Conservation (phyloP, 2,797 vertebrate genomes). For the Pagetopsis macropterus region DNA sequence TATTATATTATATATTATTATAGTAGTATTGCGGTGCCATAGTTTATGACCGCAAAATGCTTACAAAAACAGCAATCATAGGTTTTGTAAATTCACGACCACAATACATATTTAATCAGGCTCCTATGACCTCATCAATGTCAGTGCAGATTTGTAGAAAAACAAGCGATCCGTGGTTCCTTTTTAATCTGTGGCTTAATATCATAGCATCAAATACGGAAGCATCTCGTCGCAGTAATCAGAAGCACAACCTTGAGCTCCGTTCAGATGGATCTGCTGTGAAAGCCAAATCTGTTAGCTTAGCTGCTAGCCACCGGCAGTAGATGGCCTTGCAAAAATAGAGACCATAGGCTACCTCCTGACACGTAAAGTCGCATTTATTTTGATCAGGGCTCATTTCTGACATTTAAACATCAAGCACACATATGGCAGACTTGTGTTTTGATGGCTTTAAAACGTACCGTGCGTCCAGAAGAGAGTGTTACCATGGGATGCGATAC, state of each 20-base stretch:
- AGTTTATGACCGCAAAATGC: background rate
- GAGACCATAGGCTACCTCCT: background rate
- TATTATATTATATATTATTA: background rate
- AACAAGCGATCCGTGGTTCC: background rate
- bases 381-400: background rate
- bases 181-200: rapidly evolving
- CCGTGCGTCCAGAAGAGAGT: constrained; percentile 48
- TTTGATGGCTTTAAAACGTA: constrained; percentile 42
- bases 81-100: background rate
- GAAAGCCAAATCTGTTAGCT: constrained; percentile 64
- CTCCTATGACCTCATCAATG: constrained; percentile 61
- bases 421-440: rapidly evolving
- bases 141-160: constrained; percentile 23
- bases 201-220: background rate
- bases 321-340: constrained; percentile 33
- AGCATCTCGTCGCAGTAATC: background rate
- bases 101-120: background rate
- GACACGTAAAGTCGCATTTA: background rate
- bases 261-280: constrained; percentile 41
- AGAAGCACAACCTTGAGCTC: constrained; percentile 57
- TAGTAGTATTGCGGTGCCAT: background rate
- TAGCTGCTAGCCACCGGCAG: constrained; percentile 53
- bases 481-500: constrained; percentile 60
- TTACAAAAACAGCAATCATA: too few relatives aligned
- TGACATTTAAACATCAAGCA: rapidly evolving